Evolutionary conservation across 2,113 vertebrate species (phyloP).

Genomic region (Otolemur garnettii): DNA sequence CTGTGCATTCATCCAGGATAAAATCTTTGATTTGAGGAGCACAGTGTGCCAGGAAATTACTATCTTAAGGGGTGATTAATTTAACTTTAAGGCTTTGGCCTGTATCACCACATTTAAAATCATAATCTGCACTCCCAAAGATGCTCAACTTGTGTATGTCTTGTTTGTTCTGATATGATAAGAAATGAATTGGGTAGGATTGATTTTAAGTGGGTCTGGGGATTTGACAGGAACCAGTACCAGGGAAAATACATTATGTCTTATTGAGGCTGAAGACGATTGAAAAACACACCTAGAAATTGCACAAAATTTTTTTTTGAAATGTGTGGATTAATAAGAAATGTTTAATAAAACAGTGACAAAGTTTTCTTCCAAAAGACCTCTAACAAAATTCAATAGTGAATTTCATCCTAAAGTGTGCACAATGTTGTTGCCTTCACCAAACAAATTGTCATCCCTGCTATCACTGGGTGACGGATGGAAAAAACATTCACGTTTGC

Average conservation of each 20-base stretch:
- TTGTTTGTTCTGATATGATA: conserved; percentile 4
- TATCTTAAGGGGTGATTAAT: conserved; percentile 26
- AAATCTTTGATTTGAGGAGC: conserved; percentile 33
- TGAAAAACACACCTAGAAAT: conserved; percentile 34
- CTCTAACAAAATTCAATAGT: not conserved
- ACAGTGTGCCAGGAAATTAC: conserved; percentile 37
- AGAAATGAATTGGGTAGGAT: not conserved
- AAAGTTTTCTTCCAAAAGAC: conserved; percentile 41
- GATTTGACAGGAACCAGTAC: not conserved
- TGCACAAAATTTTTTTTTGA: conserved; percentile 21
- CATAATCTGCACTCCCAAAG: not conserved
- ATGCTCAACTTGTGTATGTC: not conserved
- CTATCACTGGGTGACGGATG: not conserved
- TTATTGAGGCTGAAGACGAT: conserved; percentile 7
- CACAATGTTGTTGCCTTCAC: not conserved
- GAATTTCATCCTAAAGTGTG: conserved; percentile 39
- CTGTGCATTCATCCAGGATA: not conserved
- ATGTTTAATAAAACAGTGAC: not conserved
- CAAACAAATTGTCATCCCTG: conserved; percentile 26
- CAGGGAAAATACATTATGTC: not conserved
- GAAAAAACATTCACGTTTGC: not conserved
- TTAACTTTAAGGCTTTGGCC: conserved; percentile 23
- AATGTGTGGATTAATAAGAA: conserved; percentile 20
- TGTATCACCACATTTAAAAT: conserved; percentile 58
- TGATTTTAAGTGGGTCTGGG: conserved; percentile 21